phyloP scores from a whole-genome alignment of 2,113 vertebrate genomes.

The Thalassoma bifasciatum region DNA sequence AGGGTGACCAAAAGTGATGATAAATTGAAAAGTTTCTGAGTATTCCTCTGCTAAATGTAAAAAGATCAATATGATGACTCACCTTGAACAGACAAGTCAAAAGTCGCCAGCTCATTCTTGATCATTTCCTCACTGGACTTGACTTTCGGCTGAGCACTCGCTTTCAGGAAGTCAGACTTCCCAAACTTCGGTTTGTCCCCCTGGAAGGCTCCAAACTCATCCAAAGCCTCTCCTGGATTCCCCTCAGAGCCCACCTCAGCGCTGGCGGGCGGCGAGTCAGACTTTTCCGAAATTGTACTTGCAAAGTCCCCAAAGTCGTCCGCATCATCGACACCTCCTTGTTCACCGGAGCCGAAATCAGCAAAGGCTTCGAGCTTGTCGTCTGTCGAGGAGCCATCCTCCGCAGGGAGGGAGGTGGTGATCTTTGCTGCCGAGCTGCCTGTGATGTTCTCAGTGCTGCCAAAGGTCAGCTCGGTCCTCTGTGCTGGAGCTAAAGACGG shows the following conservation, averaged over 20 bases:
- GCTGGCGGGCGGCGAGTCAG: conserved; percentile 57
- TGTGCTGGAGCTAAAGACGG: conserved; percentile 80
- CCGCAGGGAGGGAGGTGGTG: conserved; percentile 83
- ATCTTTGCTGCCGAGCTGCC: conserved; percentile 85
- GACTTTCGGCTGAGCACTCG: conserved; percentile 92
- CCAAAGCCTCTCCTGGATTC: conserved; percentile 77
- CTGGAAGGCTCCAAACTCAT: conserved; percentile 95
- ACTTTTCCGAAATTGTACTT: conserved; percentile 80
- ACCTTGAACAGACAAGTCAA: conserved; percentile 98
- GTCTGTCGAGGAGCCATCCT: conserved; percentile 79
- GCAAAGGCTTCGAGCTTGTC: conserved; percentile 84
- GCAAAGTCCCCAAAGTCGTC: conserved; percentile 90
- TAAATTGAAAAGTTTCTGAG: neutral
- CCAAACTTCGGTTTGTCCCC: conserved; percentile 97
- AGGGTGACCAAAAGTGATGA: neutral
- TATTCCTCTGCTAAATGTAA: too few relatives aligned
- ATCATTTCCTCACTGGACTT: conserved; percentile 99
- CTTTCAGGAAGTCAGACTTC: conserved; percentile 97
- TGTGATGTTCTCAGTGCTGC: conserved; percentile 90
- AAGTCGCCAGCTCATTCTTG: conserved; percentile 95
- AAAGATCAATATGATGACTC: conserved; percentile 60
- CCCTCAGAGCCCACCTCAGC: conserved; percentile 53
- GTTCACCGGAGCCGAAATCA: conserved; percentile 73
- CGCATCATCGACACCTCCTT: conserved; percentile 49
- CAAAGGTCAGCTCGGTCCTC: conserved; percentile 89